Percentiles rank a stretch among this genome's conserved stretches.
phyloP scores from a whole-genome alignment of 2,113 vertebrate genomes.

The Microcebus ravelobensis region DNA sequence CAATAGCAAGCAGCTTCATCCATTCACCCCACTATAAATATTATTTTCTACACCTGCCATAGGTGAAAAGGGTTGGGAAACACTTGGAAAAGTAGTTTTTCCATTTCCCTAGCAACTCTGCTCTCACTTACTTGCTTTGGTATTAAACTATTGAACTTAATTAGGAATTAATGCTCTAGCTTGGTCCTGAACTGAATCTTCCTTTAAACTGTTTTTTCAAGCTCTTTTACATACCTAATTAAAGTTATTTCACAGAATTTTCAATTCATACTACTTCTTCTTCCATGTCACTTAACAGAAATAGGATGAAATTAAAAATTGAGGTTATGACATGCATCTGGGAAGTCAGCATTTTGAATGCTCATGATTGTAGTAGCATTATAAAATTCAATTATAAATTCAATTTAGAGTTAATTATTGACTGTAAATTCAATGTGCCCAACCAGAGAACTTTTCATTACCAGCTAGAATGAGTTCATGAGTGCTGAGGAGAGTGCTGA shows the following conservation, averaged over 20 bases:
- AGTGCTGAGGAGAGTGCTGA: background rate
- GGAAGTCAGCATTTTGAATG: constrained; percentile 49
- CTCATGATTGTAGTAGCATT: background rate
- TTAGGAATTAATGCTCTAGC: constrained; percentile 38
- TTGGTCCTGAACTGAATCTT: constrained; percentile 17
- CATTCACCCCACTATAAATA: background rate
- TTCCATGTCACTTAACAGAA: constrained; percentile 40
- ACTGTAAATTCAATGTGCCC: constrained; percentile 62
- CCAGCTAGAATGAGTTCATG: constrained; percentile 28
- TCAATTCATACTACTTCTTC: background rate
- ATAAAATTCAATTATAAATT: constrained; percentile 72
- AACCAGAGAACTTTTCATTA: constrained; percentile 59
- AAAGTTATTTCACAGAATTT: constrained; percentile 50
- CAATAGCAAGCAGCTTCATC: background rate
- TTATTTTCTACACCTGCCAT: background rate
- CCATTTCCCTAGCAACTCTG: constrained; percentile 7
- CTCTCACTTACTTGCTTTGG: constrained; percentile 25
- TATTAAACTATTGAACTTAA: constrained; percentile 55
- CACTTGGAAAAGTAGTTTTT: background rate
- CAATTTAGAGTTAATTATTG: constrained; percentile 62
- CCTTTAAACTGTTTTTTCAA: constrained; percentile 8
- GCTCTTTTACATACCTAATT: constrained; percentile 41
- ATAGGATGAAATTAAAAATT: constrained; percentile 47
- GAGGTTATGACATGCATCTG: constrained; percentile 22
- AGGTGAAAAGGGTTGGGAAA: background rate